A percentile compares a stretch with the other conserved stretches of the same genome.
Evolutionary conservation across 2,888 invertebrate genomes (phyloP).

Genomic region (Polylopha cassiicola): DNA sequence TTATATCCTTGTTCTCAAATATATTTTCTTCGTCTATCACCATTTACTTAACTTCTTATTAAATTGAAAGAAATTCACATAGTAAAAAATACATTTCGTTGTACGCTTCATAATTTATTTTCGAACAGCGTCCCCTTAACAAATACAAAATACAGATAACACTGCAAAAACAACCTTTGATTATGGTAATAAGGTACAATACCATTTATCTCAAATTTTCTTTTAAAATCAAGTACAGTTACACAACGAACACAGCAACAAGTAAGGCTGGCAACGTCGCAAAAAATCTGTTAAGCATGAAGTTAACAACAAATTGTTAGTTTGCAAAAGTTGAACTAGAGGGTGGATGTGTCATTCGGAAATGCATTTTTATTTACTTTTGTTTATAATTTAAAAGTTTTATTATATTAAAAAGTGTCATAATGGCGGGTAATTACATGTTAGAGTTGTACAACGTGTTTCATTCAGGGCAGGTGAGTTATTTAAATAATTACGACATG

Average conservation of each 20-base stretch:
- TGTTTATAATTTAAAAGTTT: no score
- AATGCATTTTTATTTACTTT: conserved; percentile 34
- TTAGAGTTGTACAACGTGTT: conserved; percentile 92
- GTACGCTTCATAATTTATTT: no score
- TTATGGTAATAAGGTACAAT: conserved; percentile 11
- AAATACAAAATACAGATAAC: not conserved
- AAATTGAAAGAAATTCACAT: no score
- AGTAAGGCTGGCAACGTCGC: conserved; percentile 59
- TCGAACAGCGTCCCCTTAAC: conserved; percentile 49
- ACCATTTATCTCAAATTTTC: conserved; percentile 17
- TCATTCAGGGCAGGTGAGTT: conserved; percentile 89
- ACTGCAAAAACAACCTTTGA: conserved; percentile 17
- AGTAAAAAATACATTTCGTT: no score
- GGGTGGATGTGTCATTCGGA: conserved; percentile 41
- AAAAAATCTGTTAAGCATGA: conserved; percentile 39
- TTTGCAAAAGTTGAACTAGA: conserved; percentile 35
- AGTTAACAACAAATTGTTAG: conserved; percentile 53
- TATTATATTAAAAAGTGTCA: no score
- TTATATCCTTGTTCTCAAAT: no score
- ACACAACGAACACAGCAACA: conserved; percentile 45
- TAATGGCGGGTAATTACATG: conserved; percentile 89
- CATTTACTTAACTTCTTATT: no score
- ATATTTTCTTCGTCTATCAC: no score
- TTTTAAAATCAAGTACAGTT: conserved; percentile 43
- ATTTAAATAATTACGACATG: conserved; percentile 1